phyloP scores from a whole-genome alignment of 2,888 invertebrate species.

The Agonopterix alstromeriana region DNA sequence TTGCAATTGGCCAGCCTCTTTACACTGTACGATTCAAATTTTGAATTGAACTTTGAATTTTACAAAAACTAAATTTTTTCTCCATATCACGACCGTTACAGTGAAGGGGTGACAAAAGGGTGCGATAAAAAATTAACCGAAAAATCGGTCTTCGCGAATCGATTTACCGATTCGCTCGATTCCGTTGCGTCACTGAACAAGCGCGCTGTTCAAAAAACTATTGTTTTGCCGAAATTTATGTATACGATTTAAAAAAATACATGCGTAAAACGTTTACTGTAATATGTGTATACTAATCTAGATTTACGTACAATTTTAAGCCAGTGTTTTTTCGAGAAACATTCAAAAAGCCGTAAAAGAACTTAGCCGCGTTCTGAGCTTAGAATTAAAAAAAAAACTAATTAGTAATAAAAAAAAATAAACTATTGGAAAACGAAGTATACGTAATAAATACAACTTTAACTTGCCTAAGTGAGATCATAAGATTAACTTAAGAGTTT shows the following conservation, averaged over 20 bases:
- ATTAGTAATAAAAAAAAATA: slow-evolving; percentile 25
- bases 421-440: slow-evolving; percentile 73
- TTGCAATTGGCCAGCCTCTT: slow-evolving; percentile 78
- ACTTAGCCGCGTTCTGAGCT: slow-evolving; percentile 47
- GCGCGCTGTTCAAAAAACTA: slow-evolving; percentile 36
- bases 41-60: slow-evolving; percentile 37
- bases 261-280: slow-evolving; percentile 75
- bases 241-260: slow-evolving; percentile 68
- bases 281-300: slow-evolving; percentile 74
- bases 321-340: slow-evolving; percentile 16
- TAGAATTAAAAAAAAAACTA: slow-evolving; percentile 37
- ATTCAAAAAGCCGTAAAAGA: slow-evolving; percentile 5
- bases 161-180: slow-evolving; percentile 12
- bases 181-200: background rate
- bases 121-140: slow-evolving; percentile 35
- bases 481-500: slow-evolving; percentile 70
- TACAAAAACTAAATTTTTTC: slow-evolving; percentile 8
- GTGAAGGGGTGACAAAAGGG: slow-evolving; percentile 70
- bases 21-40: slow-evolving; percentile 66
- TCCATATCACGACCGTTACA: slow-evolving; percentile 46
- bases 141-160: slow-evolving; percentile 1
- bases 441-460: slow-evolving; percentile 74
- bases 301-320: slow-evolving; percentile 36
- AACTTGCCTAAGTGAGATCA: slow-evolving; percentile 76
- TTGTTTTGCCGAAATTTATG: slow-evolving; percentile 72